Evolutionary conservation across 2,797 vertebrate genomes (phyloP), one percentile per base, ranked within the genome.

Genomic region (Microchirus variegatus): DNA sequence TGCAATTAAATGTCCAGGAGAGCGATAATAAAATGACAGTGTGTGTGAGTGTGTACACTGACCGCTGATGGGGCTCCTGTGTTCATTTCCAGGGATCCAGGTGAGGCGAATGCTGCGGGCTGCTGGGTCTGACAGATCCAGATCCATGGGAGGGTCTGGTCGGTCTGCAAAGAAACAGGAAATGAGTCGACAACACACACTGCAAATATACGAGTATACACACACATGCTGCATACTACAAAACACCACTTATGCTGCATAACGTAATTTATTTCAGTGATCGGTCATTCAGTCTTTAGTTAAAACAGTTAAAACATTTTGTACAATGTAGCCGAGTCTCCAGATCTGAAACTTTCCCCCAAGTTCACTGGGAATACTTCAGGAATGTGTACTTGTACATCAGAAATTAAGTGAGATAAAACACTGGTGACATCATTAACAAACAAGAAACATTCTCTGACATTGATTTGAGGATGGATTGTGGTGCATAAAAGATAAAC

Each of bases 11-110:
- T 31, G 5, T 4, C 31, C 31, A 31, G 31, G 26, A 41, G 3
- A 11, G 13, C 9, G 46, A 31, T 26, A 10, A 36, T 15, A 36
- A n/a, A 36, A 16, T 14, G 5, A 63, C 13, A 31, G 13, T 17
- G 14, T 5, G 4, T 11, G 44, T 18, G 3, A 4, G 1, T 48
- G 53, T 57, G 45, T 63, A 2, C 42, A 63, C 78, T 67, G 63
- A 98, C 97, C 90, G 88, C 93, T 96, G 86, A 99, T 89, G 37
- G 95, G 95, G 63, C 96, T 98, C 87, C 96, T 95, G 62, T 97
- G 94, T 52, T 97, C 96, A 0, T 95, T 93, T 0, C 96, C 97
- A 0, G 96, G 96, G 59, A 96, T 96, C 98, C 98, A 99, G 13
- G 97, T 98, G 79, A 99, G 93, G 43, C 88, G 82, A 80, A 96